Evolutionary conservation across 2,113 vertebrate genomes (phyloP), one percentile per base, ranked within the genome.

Genomic region (Hippoglossus stenolepis): DNA sequence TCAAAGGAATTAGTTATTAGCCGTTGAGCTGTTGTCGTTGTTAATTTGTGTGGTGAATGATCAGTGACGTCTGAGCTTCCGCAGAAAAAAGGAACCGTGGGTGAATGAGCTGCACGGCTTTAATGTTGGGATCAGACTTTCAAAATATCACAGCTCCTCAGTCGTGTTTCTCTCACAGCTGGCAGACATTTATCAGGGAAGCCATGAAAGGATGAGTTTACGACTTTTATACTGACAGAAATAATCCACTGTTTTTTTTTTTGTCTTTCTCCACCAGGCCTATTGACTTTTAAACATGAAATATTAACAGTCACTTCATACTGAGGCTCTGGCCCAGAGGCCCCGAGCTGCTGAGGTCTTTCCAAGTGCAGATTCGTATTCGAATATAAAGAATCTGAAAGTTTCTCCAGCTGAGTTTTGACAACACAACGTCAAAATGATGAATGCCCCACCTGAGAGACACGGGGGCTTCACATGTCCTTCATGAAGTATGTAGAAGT

Each of bases 1-100:
- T 82, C 43, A 70, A 82, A 79, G 5, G 21, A 23, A 58, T 26
- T 0, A 71, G 24, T 79, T n/a, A 61, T 65, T 58, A 65, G 15
- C 24, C 43, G 14, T 54, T 60, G 51, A 74, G 58, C 54, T 65
- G 18, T 14, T 43, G 69, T 60, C 40, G 58, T 66, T 68, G 62
- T 54, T 75, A 26, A 59, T 63, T 9, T 49, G 23, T 69, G 67
- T 8, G 26, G 45, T 18, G 43, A 40, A 51, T 54, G 61, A 76
- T 76, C 31, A 38, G 40, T 73, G 43, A 17, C 4, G 17, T 65
- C 26, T 45, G 9, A 4, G 57, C 54, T 51, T 40, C 24, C 28
- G 24, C 24, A 62, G 63, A 38, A 45, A 5, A 65, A 73, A 64
- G 51, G 51, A 54, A 51, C 18, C 47, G 5, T 62, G 31, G 31